phyloP scores from a whole-genome alignment of 2,888 invertebrate genomes.

The Ferdinandea cuprea region DNA sequence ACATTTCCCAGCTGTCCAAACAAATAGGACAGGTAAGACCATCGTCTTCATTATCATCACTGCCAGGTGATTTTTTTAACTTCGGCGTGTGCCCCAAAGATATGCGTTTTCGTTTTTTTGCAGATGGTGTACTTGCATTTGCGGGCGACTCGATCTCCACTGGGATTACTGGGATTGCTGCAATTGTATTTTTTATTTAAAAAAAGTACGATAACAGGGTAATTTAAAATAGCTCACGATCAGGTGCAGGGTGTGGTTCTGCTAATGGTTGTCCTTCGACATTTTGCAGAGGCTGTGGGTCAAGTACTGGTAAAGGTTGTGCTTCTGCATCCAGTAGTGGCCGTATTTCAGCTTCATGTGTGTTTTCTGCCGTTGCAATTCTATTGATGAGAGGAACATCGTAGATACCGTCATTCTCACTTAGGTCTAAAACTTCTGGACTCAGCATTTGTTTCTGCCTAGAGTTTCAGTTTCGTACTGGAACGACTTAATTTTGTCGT shows the following conservation, averaged over 20 bases:
- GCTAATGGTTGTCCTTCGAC: too few species aligned
- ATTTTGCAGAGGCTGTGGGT: too few species aligned
- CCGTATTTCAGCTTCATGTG: conserved; percentile 7
- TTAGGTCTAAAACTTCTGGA: conserved; percentile 38
- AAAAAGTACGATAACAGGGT: neutral
- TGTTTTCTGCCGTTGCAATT: conserved; percentile 9
- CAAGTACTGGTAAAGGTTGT: conserved; percentile 14
- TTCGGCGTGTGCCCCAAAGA: conserved; percentile 77
- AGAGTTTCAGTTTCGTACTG: neutral
- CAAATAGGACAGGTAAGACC: conserved; percentile 94
- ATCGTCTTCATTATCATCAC: conserved; percentile 85
- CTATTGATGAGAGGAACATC: conserved; percentile 38
- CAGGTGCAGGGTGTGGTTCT: conserved; percentile 3
- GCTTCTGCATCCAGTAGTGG: conserved; percentile 19
- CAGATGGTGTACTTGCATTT: conserved; percentile 76
- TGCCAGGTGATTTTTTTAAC: conserved; percentile 57
- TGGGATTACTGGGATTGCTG: neutral
- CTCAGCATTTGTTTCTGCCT: conserved; percentile 45
- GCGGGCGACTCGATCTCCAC: conserved; percentile 2
- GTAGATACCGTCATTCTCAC: conserved; percentile 31
- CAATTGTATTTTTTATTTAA: conserved; percentile 19
- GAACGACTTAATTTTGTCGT: neutral
- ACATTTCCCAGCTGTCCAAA: conserved; percentile 93
- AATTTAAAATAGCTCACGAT: conserved; percentile 25
- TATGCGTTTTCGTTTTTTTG: conserved; percentile 80